These are phyloP conservation scores for Dissostichus mawsoni DNA, from an alignment of 2,113 vertebrate genomes.

Conservation along the genomic window DNA sequence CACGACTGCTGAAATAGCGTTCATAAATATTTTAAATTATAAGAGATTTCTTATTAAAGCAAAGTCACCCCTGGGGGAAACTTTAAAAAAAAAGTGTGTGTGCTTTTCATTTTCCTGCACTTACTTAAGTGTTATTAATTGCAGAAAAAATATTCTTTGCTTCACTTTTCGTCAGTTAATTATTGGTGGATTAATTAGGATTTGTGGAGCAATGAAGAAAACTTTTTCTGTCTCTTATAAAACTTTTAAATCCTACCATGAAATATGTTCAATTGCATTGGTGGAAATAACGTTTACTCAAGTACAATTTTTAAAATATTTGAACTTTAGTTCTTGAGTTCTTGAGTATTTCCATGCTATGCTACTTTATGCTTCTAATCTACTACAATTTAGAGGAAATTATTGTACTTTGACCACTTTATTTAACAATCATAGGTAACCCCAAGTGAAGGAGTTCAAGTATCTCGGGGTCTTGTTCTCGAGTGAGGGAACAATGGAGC, in stretches of 20 bases:
- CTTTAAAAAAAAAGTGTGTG: not conserved
- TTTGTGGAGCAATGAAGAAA: not conserved
- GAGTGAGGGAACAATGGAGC: no score
- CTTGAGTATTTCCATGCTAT: no score
- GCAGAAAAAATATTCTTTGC: slow-evolving; percentile 3
- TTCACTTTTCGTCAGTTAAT: slow-evolving; percentile 15
- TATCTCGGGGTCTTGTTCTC: no score
- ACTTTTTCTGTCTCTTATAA: not conserved
- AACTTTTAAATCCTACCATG: not conserved
- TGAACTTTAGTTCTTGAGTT: no score
- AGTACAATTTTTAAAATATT: no score
- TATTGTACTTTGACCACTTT: no score
- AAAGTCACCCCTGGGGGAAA: slow-evolving; percentile 48
- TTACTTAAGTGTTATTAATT: slow-evolving; percentile 40
- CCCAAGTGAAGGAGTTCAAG: no score
- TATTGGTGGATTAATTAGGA: slow-evolving; percentile 2
- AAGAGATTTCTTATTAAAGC: slow-evolving; percentile 60
- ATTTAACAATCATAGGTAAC: no score
- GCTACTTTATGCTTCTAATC: no score
- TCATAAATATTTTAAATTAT: slow-evolving; percentile 76
- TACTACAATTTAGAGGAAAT: no score
- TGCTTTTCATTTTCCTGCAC: slow-evolving; percentile 33
- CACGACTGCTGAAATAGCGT: slow-evolving; percentile 43
- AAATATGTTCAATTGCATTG: no score
- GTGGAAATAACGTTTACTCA: no score